Evolutionary conservation across 2,113 vertebrate species (phyloP).

Genomic region (Rhinopithecus roxellana): DNA sequence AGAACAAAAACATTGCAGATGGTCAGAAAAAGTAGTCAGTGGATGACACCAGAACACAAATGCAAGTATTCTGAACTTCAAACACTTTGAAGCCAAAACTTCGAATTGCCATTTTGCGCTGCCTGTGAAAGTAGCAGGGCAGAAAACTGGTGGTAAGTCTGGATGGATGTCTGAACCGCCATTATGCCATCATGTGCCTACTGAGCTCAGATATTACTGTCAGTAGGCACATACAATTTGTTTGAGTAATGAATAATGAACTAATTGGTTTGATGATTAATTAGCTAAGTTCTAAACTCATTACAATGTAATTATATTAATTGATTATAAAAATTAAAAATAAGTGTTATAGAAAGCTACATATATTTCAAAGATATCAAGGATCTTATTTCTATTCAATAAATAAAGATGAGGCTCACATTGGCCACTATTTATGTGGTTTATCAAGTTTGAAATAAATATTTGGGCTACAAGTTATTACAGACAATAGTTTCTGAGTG

Average conservation of each 20-base stretch:
- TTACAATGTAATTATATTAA: constrained; percentile 48
- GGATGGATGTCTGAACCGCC: accelerated
- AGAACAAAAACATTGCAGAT: background rate
- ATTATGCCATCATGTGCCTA: no score
- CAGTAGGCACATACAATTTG: background rate
- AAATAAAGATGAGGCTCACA: background rate
- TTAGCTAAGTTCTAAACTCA: constrained; percentile 20
- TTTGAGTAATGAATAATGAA: constrained; percentile 12
- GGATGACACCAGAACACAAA: background rate
- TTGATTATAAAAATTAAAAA: constrained; percentile 60
- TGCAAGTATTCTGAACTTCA: background rate
- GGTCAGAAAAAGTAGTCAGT: background rate
- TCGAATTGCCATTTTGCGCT: background rate
- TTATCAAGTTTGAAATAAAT: background rate
- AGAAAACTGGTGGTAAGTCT: background rate
- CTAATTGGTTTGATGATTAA: constrained; percentile 47
- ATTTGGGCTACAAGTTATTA: background rate
- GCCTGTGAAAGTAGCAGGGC: background rate
- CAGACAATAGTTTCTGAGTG: background rate
- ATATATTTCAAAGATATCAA: constrained; percentile 16
- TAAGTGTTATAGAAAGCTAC: background rate
- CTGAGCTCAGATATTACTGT: background rate
- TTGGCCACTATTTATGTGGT: background rate
- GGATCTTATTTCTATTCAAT: constrained; percentile 2
- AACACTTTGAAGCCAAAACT: background rate